Evolutionary conservation across 2,113 vertebrate genomes (phyloP), one percentile per base, ranked within the genome.

Genomic region (Pelusios castaneus): DNA sequence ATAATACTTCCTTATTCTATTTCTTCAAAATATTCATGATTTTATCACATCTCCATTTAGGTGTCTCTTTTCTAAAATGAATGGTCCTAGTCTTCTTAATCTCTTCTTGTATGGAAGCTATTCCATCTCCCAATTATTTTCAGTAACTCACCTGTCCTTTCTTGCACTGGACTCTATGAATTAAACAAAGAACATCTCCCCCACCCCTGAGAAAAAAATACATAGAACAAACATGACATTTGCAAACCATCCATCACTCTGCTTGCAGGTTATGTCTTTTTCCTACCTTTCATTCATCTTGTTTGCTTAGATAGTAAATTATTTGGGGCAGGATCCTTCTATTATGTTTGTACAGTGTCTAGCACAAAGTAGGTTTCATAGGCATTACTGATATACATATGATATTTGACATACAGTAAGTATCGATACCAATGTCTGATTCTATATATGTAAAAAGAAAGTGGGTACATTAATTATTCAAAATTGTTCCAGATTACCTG

Each of bases 401-500:
- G 27, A n/a, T 75, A 67, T 47, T 14, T 52, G 38, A 34, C 41
- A 63, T 10, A 47, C 10, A 47, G 10, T 8, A 47, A 45, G 43
- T 49, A 41, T 41, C 3, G 21, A 13, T 29, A 76, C 45, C 25
- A 45, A 24, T 43, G 73, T 76, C 73, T 45, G 58, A 63, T 58
- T 90, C 27, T 4, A 73, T 54, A 38, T 8, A 8, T 89, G 27
- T 58, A 9, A 89, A 77, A 89, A 84, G 63, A 73, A 83, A 85
- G n/a, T n/a, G n/a, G 82, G 85, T 70, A 80, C 83, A 90, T 43
- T 94, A 41, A 76, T 85, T 90, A 21, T 90, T 63, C 85, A 88
- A 54, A 78, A 52, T 93, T 93, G 21, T 90, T 93, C 31, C 43
- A 92, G 81, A 85, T 60, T 89, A 41, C n/a, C 89, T 10, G 21